Conservation (phyloP, 2,888 invertebrate species). For the Brachynemurus nebulosus region DNA sequence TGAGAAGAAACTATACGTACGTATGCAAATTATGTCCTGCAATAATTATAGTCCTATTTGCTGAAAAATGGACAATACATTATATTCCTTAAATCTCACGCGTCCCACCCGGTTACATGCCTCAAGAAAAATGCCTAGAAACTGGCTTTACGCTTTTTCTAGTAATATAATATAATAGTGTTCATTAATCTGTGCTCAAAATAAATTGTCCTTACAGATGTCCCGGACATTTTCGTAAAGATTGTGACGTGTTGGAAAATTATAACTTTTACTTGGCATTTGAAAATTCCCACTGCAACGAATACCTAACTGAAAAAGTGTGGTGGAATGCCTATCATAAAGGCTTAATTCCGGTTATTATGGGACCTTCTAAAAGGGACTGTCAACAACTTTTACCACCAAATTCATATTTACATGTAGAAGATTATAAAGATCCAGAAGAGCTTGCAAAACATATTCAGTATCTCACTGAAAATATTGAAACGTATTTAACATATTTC, state of each 20-base stretch:
- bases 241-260: constrained; percentile 39
- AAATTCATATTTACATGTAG: constrained; percentile 44
- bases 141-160: too few species aligned
- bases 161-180: too few species aligned
- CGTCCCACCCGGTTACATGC: too few species aligned
- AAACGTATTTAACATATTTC: constrained; percentile 35
- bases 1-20: too few species aligned
- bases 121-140: too few species aligned
- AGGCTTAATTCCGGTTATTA: constrained; percentile 47
- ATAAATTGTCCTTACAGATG: constrained; percentile 36
- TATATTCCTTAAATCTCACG: too few species aligned
- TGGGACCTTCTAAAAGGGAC: constrained; percentile 38
- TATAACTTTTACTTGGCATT: constrained; percentile 58
- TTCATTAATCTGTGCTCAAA: too few species aligned
- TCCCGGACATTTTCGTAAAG: constrained; percentile 44
- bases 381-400: constrained; percentile 43
- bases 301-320: constrained; percentile 57
- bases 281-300: constrained; percentile 53
- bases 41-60: too few species aligned
- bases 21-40: too few species aligned
- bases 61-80: too few species aligned
- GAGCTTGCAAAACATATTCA: constrained; percentile 39
- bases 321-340: constrained; percentile 51
- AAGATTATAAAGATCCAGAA: constrained; percentile 36
- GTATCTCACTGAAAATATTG: constrained; percentile 31